Conservation (phyloP, 2,888 invertebrate species). For the Plebejus argus region DNA sequence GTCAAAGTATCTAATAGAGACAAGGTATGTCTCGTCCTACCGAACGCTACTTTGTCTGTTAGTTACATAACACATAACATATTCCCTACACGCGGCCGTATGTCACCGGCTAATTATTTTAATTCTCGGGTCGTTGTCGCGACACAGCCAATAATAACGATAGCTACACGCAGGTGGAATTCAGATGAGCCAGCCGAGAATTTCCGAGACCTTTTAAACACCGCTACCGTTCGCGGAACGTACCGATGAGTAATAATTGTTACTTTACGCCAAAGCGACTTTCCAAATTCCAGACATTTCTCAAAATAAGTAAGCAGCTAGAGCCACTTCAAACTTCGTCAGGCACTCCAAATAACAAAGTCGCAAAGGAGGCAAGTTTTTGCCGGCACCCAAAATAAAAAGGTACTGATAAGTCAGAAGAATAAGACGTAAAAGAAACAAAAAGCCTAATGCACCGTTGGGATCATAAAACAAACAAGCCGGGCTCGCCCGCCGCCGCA, state of each 20-base stretch:
- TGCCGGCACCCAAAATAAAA: conserved; percentile 49
- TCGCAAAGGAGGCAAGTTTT: conserved; percentile 37
- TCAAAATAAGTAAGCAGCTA: not conserved
- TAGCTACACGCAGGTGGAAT: conserved; percentile 60
- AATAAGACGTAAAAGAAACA: conserved; percentile 69
- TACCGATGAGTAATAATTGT: conserved; percentile 36
- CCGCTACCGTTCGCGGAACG: conserved; percentile 33
- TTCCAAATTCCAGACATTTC: not conserved
- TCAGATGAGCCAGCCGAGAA: conserved; percentile 52
- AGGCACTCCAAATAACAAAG: not conserved
- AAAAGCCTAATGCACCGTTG: conserved; percentile 76
- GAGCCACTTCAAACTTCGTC: not conserved
- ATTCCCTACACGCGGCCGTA: conserved; percentile 51
- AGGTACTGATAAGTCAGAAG: conserved; percentile 64
- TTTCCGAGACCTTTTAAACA: conserved; percentile 39
- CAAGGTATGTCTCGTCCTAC: not conserved
- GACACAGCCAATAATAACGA: conserved; percentile 62
- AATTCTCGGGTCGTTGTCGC: conserved; percentile 65
- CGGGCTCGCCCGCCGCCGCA: conserved; percentile 63
- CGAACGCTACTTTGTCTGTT: conserved; percentile 31
- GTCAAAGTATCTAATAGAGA: not conserved
- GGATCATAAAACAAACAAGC: conserved; percentile 79
- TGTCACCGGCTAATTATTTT: conserved; percentile 71
- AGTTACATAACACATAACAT: conserved; percentile 44
- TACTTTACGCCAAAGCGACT: conserved; percentile 8